Percentiles rank a stretch among this genome's conserved stretches.
These are phyloP conservation scores for Penaeus japonicus DNA, from an alignment of 1,140 invertebrate genomes.

Conservation along the genomic window DNA sequence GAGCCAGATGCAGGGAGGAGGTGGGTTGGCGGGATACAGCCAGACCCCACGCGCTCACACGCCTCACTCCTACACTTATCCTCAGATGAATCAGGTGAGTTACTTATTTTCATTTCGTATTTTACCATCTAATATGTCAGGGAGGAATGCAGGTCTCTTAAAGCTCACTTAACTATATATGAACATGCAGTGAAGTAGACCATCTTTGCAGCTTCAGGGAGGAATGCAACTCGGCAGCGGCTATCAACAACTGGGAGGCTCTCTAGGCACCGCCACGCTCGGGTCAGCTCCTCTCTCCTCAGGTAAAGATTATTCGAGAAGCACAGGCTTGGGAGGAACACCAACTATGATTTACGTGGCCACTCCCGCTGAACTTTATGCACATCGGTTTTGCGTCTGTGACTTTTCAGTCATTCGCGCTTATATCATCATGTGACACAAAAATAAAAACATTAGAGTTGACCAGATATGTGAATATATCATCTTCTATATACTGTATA, in stretches of 20 bases:
- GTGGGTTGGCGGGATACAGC: slow-evolving; percentile 27
- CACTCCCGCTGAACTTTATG: too few species aligned
- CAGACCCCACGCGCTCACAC: slow-evolving; percentile 42
- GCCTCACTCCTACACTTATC: slow-evolving; percentile 44
- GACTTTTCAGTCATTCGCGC: too few species aligned
- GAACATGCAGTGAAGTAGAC: too few species aligned
- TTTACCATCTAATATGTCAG: background rate
- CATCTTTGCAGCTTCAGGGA: slow-evolving; percentile 18
- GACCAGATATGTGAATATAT: too few species aligned
- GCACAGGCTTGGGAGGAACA: too few species aligned
- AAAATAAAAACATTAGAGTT: too few species aligned
- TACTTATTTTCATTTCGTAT: background rate
- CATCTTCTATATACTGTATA: too few species aligned
- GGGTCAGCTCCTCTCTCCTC: slow-evolving; percentile 23
- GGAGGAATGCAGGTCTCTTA: too few species aligned
- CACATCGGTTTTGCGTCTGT: too few species aligned
- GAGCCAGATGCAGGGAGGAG: slow-evolving; percentile 35
- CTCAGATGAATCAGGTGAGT: slow-evolving; percentile 46
- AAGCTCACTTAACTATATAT: too few species aligned
- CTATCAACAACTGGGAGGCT: slow-evolving; percentile 46
- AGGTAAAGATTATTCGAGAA: background rate
- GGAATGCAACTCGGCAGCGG: slow-evolving; percentile 44
- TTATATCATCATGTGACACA: too few species aligned
- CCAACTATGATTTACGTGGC: too few species aligned
- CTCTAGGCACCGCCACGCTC: slow-evolving; percentile 16